Evolutionary conservation across 2,113 vertebrate genomes (phyloP), one percentile per base, ranked within the genome.

Genomic region (Amblyopsis rosae): DNA sequence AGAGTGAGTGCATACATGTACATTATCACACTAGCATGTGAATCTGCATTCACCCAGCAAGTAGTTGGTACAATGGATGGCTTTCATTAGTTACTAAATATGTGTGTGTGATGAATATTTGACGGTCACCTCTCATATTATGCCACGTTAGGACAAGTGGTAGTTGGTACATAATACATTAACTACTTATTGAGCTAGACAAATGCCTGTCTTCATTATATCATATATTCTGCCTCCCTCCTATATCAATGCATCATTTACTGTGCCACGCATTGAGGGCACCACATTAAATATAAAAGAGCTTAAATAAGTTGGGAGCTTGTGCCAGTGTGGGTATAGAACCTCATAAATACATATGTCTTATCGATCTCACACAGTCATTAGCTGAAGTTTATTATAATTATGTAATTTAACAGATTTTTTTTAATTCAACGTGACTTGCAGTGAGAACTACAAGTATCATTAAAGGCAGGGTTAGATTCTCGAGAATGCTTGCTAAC

Each of bases 101-200:
- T 68, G 48, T 69, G 60, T 66, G 19, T 69, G 5, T 33, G 26
- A 86, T 89, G 59, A 86, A 88, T 88, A 75, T 83, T 90, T 88
- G 47, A 90, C 84, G 56, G 73, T 75, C 75, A 9, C 69, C 66
- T 82, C 70, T 86, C 79, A 87, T 83, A 87, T 90, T 80, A 82
- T 80, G 81, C 81, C 78, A 77, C 83, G 86, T 83, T 82, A 82
- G 71, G 80, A 87, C 76, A 76, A 78, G 57, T 59, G 67, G 79
- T 79, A 60, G 66, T 69, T 72, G 75, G n/a, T 13, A 54, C 26
- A 26, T 26, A 26, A 26, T 26, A 26, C 26, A 26, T 26, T 26
- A 26, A 26, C 26, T 26, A 26, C 26, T 3, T 26, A 26, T 26
- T 26, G 26, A 26, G 26, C 26, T 26, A 26, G 2, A 26, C 68